Conservation (phyloP, 64 coral and sea anemone species). For the Dendrophyllia cribrosa region DNA sequence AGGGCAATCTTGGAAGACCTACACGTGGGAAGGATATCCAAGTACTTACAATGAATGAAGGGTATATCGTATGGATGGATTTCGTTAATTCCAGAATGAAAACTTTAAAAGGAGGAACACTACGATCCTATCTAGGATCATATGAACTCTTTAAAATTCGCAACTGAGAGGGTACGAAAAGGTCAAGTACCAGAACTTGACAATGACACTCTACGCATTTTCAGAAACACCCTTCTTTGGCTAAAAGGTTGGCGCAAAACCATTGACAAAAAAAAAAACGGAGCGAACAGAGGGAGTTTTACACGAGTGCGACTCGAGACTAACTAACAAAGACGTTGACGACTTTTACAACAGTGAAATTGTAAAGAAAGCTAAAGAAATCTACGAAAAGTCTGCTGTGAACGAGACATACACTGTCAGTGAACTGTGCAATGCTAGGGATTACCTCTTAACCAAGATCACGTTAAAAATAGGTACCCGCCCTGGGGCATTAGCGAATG, state of each 20-base stretch:
- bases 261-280: background rate
- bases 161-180: background rate
- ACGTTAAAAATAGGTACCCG: background rate
- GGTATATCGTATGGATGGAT: background rate
- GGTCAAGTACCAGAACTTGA: background rate
- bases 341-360: background rate
- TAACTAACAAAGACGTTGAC: background rate
- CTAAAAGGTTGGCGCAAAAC: background rate
- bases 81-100: background rate
- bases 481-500: background rate
- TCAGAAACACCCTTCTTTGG: background rate
- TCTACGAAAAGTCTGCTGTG: background rate
- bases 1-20: background rate
- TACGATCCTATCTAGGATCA: background rate
- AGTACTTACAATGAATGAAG: background rate
- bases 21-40: background rate
- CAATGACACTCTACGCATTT: background rate
- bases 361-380: background rate
- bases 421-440: background rate
- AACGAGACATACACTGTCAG: no score
- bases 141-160: background rate
- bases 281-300: no score
- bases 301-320: no score
- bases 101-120: background rate
- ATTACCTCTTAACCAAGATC: background rate